Conservation (phyloP, 2,113 vertebrate genomes). For the Pomatorhinus ruficollis region DNA sequence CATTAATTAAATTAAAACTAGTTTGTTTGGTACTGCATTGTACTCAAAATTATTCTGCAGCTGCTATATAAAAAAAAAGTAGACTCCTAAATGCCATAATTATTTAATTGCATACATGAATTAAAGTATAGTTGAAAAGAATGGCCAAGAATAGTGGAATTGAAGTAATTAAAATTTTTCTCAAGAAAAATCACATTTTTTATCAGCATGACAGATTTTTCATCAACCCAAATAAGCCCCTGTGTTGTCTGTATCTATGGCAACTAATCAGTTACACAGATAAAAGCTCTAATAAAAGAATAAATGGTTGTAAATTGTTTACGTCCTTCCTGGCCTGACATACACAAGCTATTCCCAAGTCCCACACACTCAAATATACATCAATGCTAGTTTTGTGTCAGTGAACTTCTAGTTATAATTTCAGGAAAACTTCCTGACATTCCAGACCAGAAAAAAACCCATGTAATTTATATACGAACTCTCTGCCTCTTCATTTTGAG, state of each 20-base stretch:
- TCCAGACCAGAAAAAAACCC: background rate
- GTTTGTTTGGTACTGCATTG: background rate
- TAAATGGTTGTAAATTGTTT: slow-evolving; percentile 60
- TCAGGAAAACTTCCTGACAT: background rate
- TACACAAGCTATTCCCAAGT: background rate
- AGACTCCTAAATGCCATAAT: background rate
- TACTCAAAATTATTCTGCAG: background rate
- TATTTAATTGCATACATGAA: background rate
- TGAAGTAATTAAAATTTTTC: slow-evolving; percentile 10
- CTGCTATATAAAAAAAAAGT: background rate
- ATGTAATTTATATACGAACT: background rate
- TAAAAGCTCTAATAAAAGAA: slow-evolving; percentile 63
- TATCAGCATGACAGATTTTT: slow-evolving; percentile 41
- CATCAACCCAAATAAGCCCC: slow-evolving; percentile 57
- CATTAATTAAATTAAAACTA: background rate
- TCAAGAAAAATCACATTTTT: slow-evolving; percentile 4
- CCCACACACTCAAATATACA: background rate
- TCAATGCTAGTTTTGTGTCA: background rate
- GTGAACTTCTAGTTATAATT: background rate
- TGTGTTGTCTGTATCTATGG: slow-evolving; percentile 74
- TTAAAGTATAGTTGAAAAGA: slow-evolving; percentile 3
- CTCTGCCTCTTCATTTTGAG: background rate
- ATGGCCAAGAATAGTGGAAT: background rate
- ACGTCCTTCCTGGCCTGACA: slow-evolving; percentile 49
- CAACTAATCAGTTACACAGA: slow-evolving; percentile 60